phyloP scores from a whole-genome alignment of 1,140 invertebrate genomes.

The Formica selysi region DNA sequence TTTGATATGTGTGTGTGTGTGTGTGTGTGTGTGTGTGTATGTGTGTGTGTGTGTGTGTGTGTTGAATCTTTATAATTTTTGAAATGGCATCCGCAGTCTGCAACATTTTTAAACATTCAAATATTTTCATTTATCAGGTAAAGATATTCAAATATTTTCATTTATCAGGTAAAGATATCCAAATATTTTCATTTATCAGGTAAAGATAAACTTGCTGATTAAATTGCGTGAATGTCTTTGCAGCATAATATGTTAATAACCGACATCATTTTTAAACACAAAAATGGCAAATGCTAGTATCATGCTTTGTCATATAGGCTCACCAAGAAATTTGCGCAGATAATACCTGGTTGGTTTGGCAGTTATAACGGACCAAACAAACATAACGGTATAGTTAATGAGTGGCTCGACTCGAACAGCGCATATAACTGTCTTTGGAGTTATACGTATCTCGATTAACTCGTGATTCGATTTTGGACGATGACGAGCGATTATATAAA shows the following conservation, averaged over 20 bases:
- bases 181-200: neutral
- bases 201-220: neutral
- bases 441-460: constrained; percentile 56
- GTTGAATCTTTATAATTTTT: neutral
- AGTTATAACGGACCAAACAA: constrained; percentile 85
- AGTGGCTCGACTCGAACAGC: constrained; percentile 64
- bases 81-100: neutral
- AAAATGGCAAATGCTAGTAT: constrained; percentile 11
- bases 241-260: constrained; percentile 1
- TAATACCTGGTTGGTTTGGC: constrained; percentile 78
- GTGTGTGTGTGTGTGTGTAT: no score
- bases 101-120: neutral
- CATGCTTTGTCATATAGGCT: neutral
- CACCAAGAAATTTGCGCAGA: constrained; percentile 43
- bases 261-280: neutral
- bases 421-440: constrained; percentile 51
- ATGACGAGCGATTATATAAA: neutral
- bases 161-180: neutral
- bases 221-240: neutral
- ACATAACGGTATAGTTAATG: constrained; percentile 85
- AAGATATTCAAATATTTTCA: no score
- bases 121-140: no score
- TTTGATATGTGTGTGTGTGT: no score
- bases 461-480: constrained; percentile 38
- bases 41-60: no score